Evolutionary conservation across 2,888 invertebrate species (phyloP).

Genomic region (Notodonta ziczac): DNA sequence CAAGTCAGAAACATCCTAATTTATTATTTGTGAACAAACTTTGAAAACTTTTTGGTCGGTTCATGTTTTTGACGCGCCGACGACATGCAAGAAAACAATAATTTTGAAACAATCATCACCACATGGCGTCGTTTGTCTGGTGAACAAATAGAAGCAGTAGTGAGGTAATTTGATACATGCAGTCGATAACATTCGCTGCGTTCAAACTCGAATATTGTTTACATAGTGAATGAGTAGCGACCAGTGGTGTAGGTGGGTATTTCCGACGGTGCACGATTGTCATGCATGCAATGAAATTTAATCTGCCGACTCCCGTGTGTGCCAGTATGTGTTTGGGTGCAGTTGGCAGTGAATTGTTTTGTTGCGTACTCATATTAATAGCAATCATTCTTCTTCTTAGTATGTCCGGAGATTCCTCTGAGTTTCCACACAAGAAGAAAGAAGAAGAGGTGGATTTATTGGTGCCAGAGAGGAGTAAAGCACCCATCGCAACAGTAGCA

Average conservation of each 20-base stretch:
- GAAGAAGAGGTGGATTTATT: constrained; percentile 64
- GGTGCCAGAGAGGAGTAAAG: constrained; percentile 52
- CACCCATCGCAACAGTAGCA: constrained; percentile 36
- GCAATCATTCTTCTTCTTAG: constrained; percentile 51
- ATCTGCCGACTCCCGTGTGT: constrained; percentile 24
- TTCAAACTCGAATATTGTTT: constrained; percentile 48
- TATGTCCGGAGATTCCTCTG: constrained; percentile 74
- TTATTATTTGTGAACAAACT: constrained; percentile 10
- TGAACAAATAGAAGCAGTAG: constrained; percentile 62
- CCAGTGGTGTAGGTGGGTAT: constrained; percentile 8
- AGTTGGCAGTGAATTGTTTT: constrained; percentile 14
- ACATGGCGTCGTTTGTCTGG: constrained; percentile 78
- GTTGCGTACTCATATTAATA: constrained; percentile 24
- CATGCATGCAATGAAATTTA: constrained; percentile 38
- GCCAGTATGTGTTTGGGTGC: constrained; percentile 11
- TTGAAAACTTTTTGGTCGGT: constrained; percentile 58
- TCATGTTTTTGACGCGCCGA: constrained; percentile 45
- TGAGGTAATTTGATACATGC: constrained; percentile 57
- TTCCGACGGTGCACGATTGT: constrained; percentile 33
- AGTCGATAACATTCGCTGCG: neutral
- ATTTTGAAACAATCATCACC: constrained; percentile 74
- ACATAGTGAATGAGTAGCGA: constrained; percentile 32
- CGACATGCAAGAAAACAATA: constrained; percentile 73
- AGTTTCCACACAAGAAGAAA: constrained; percentile 62
- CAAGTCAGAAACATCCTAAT: neutral